Evolutionary conservation across 2,113 vertebrate genomes (phyloP).

Genomic region (Burhinus bistriatus): DNA sequence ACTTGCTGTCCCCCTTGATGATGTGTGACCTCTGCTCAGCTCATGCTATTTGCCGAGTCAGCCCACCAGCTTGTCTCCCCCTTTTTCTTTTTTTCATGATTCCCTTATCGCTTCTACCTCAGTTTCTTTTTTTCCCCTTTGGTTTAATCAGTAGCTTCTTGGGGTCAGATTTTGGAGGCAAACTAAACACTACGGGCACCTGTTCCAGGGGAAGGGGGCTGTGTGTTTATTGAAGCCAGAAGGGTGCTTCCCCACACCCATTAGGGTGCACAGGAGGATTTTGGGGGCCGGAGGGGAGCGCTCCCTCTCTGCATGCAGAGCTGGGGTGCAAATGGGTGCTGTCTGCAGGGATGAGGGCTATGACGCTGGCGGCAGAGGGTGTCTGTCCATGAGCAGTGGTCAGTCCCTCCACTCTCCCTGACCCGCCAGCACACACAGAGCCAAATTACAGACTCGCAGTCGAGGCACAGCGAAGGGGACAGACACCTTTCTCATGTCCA

Average conservation of each 20-base stretch:
- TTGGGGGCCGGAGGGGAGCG: accelerated
- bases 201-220: background rate
- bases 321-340: background rate
- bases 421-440: background rate
- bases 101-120: no score
- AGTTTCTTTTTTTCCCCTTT: no score
- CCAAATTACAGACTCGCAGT: background rate
- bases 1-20: no score
- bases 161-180: no score
- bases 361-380: background rate
- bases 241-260: background rate
- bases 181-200: no score
- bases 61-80: no score
- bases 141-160: no score
- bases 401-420: background rate
- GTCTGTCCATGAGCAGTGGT: accelerated
- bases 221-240: accelerated
- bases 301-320: background rate
- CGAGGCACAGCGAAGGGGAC: background rate
- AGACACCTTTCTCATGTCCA: background rate
- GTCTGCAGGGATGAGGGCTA: background rate
- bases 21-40: no score
- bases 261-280: background rate
- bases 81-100: no score
- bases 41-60: no score